Evolutionary conservation across 2,113 vertebrate species (phyloP).

Genomic region (Tetrax tetrax): DNA sequence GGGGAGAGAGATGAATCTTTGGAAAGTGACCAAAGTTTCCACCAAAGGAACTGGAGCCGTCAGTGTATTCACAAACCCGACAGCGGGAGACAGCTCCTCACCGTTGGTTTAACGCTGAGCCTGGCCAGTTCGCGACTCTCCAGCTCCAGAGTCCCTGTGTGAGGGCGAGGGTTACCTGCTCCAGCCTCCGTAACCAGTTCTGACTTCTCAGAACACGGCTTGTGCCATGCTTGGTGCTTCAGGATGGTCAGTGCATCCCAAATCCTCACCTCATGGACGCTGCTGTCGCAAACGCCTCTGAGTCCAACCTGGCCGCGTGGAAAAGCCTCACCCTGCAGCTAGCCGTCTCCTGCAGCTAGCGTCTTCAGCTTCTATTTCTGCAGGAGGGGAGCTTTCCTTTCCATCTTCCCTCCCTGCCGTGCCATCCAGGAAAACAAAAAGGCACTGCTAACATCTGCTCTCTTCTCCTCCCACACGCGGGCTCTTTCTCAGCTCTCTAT

Average conservation of each 20-base stretch:
- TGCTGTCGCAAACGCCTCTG: not conserved
- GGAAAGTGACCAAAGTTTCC: not conserved
- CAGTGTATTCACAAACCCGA: not conserved
- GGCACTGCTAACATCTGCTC: constrained; percentile 53
- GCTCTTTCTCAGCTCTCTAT: constrained; percentile 44
- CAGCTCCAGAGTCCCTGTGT: not conserved
- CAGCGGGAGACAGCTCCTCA: accelerated
- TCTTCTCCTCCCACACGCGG: constrained; percentile 18
- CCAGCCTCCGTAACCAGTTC: not conserved
- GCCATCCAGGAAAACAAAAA: constrained; percentile 57
- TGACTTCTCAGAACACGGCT: not conserved
- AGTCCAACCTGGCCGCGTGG: not conserved
- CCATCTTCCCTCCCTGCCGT: not conserved
- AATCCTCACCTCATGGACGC: accelerated
- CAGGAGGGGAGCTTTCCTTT: not conserved
- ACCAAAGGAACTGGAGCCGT: not conserved
- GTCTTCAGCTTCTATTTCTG: not conserved
- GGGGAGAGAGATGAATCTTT: not conserved
- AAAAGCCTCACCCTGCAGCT: not conserved
- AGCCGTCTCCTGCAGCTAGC: accelerated
- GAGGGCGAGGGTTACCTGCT: not conserved
- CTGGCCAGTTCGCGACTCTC: not conserved
- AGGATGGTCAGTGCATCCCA: accelerated
- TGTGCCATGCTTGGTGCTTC: accelerated
- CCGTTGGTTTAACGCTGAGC: accelerated